Conservation (phyloP, 2,888 invertebrate genomes). For the Nomada ferruginata region DNA sequence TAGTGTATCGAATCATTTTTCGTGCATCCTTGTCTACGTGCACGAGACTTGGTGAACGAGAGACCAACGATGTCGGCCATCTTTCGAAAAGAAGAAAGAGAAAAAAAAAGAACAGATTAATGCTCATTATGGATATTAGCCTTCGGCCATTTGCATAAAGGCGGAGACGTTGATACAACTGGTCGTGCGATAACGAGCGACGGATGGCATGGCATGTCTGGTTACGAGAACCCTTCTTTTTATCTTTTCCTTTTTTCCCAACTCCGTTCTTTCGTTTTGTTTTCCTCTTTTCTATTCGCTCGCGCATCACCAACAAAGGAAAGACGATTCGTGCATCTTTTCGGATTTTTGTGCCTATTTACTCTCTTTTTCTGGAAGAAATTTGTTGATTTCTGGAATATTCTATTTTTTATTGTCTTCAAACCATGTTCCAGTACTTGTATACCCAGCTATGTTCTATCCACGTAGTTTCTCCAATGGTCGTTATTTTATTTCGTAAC, state of each 20-base stretch:
- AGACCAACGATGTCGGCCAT: conserved; percentile 68
- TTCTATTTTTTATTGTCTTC: not conserved
- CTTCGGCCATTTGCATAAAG: conserved; percentile 79
- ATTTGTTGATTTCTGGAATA: no score
- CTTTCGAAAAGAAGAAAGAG: conserved; percentile 57
- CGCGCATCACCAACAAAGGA: not conserved
- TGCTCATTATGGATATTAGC: conserved; percentile 81
- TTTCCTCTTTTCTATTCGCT: not conserved
- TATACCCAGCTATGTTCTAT: not conserved
- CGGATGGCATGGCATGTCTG: conserved; percentile 59
- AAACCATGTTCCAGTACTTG: not conserved
- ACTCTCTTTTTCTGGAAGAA: no score
- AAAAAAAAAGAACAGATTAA: conserved; percentile 71
- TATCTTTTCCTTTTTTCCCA: conserved; percentile 20
- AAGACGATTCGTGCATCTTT: not conserved
- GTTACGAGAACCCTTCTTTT: conserved; percentile 52
- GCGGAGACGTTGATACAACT: conserved; percentile 78
- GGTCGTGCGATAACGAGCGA: conserved; percentile 76
- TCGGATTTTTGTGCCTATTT: no score
- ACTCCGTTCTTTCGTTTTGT: conserved; percentile 5
- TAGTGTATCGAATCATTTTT: conserved; percentile 24
- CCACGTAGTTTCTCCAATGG: not conserved
- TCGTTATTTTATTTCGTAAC: conserved; percentile 28
- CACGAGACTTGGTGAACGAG: conserved; percentile 23
- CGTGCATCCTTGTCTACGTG: conserved; percentile 7